These are phyloP conservation scores for Drosophila picticornis DNA, from an alignment of 2,888 invertebrate genomes.

Conservation along the genomic window DNA sequence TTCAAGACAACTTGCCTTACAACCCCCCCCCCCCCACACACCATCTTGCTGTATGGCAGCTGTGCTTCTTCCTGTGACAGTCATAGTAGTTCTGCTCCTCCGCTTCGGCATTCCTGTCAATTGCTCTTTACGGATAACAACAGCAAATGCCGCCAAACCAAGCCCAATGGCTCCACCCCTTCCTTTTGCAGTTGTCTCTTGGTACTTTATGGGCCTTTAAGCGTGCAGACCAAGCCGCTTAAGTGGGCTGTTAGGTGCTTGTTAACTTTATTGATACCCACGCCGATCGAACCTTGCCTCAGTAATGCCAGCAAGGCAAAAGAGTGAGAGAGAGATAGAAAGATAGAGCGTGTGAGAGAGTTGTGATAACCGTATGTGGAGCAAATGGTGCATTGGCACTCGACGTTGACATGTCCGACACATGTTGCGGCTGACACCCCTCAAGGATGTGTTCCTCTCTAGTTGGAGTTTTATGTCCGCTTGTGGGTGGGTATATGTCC, in stretches of 20 bases:
- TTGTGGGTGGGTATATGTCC: constrained; percentile 7
- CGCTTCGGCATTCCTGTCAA: constrained; percentile 13
- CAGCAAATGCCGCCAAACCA: neutral
- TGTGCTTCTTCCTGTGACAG: constrained; percentile 21
- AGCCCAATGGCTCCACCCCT: neutral
- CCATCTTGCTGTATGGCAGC: constrained; percentile 17
- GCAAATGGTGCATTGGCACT: constrained; percentile 42
- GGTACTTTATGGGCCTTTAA: constrained; percentile 59
- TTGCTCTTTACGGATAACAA: constrained; percentile 30
- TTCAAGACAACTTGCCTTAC: constrained; percentile 47
- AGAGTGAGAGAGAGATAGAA: neutral
- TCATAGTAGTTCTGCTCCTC: constrained; percentile 8
- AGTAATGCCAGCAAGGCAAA: neutral
- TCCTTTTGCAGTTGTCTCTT: neutral
- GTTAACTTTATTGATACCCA: constrained; percentile 68
- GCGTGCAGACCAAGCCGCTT: constrained; percentile 50
- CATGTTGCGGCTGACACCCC: constrained; percentile 42
- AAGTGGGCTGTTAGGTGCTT: constrained; percentile 66
- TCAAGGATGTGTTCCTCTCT: constrained; percentile 22
- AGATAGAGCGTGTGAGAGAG: neutral
- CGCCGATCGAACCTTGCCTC: constrained; percentile 39
- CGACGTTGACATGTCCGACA: constrained; percentile 49
- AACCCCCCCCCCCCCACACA: neutral
- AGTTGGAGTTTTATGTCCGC: neutral
- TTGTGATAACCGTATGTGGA: constrained; percentile 15